These are phyloP conservation scores for Myotis brandtii DNA, from an alignment of 2,113 vertebrate species.

Conservation along the genomic window DNA sequence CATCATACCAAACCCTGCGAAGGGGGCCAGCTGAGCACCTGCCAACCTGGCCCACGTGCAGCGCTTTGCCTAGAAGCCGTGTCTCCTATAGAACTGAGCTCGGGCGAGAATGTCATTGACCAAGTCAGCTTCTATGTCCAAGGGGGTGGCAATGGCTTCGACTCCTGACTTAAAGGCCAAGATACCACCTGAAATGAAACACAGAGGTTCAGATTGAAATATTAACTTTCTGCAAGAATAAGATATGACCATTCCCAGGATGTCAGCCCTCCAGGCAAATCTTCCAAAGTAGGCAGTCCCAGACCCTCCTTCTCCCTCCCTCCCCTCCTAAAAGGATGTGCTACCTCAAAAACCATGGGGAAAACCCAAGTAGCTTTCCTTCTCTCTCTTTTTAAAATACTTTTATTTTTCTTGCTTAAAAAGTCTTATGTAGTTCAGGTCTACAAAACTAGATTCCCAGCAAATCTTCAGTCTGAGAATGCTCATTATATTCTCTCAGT, in stretches of 20 bases:
- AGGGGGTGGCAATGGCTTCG: slow-evolving; percentile 58
- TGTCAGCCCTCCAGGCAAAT: not conserved
- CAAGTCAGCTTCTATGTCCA: slow-evolving; percentile 76
- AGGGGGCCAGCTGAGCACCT: not conserved
- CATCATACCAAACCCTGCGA: not conserved
- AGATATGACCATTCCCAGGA: slow-evolving; percentile 43
- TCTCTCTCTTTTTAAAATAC: not conserved
- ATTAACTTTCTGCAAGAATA: too few species aligned
- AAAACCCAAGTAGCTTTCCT: not conserved
- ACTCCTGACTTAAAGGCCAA: slow-evolving; percentile 85
- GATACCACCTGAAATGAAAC: slow-evolving; percentile 74
- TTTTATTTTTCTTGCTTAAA: not conserved
- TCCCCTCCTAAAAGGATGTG: not conserved
- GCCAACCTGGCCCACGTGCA: not conserved
- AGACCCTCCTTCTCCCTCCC: not conserved
- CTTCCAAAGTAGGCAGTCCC: not conserved
- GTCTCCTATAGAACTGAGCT: slow-evolving; percentile 86
- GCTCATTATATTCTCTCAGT: not conserved
- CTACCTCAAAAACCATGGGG: not conserved
- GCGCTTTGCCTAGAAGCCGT: slow-evolving; percentile 82
- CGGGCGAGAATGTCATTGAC: slow-evolving; percentile 85
- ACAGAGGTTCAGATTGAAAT: too few species aligned
- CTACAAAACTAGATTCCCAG: not conserved
- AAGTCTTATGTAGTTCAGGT: not conserved
- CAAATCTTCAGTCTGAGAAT: not conserved